phyloP scores from a whole-genome alignment of 2,113 vertebrate species.

The Rhinopomastus cyanomelas region DNA sequence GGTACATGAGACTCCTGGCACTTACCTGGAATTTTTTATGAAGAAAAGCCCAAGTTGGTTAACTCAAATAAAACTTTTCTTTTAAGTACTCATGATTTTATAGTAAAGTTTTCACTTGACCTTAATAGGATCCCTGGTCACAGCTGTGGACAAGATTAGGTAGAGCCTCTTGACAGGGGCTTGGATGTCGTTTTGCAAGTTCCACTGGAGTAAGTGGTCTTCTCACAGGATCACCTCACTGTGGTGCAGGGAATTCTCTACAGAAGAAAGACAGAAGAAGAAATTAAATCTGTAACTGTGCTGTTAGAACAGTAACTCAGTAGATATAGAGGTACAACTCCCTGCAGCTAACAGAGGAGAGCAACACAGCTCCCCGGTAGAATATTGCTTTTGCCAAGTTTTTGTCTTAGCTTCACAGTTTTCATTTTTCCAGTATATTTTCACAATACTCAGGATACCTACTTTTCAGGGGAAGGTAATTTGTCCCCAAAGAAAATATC shows the following conservation, averaged over 20 bases:
- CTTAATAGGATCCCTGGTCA: background rate
- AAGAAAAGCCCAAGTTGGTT: background rate
- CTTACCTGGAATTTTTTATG: background rate
- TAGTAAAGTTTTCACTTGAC: background rate
- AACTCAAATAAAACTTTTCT: background rate
- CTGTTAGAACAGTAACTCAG: background rate
- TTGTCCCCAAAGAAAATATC: background rate
- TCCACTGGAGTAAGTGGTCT: background rate
- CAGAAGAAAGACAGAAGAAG: background rate
- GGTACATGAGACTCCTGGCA: fast-evolving
- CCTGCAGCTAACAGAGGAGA: background rate
- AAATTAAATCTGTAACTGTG: background rate
- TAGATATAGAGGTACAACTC: background rate
- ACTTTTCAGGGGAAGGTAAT: background rate
- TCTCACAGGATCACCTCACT: fast-evolving
- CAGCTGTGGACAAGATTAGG: background rate
- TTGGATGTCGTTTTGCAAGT: background rate
- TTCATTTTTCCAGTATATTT: background rate
- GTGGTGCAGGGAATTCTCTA: background rate
- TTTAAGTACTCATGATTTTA: background rate
- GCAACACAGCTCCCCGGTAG: background rate
- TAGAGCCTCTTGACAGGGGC: background rate
- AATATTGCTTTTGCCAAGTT: background rate
- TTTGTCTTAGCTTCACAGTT: background rate
- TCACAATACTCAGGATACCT: background rate